Evolutionary conservation across 1,140 invertebrate genomes (phyloP), one percentile per base, ranked within the genome.

Genomic region (Drosophila sp.): DNA sequence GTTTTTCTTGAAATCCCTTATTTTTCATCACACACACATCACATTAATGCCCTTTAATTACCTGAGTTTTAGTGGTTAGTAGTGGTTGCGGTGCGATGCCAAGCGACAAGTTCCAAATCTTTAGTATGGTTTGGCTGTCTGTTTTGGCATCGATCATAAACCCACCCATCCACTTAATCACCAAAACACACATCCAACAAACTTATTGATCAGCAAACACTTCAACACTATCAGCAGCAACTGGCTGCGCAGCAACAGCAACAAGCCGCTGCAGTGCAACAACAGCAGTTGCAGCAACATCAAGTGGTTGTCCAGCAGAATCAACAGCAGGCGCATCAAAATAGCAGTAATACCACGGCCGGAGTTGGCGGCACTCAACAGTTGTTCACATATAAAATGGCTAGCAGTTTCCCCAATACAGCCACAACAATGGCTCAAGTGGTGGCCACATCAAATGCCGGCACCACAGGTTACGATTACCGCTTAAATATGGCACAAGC

Each of bases 351-450:
- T 76, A 94, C 93, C 61, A 93, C 93, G 10, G 93, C 95, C 55
- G 95, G 94, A 35, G 93, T 93, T 56, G 92, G 93, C 55, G 92
- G 93, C 11, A 94, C 94, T 60, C 96, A 96, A 90, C 96, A 96
- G 91, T 93, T 96, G 72, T 96, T 96, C 91, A 95, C 95, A 69
- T 97, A 97, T 93, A 97, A 96, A 94, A 96, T 96, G 96, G 95
- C 96, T 90, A 95, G 95, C 90, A 95, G 95, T 90, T 96, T 96
- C 93, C 95, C 96, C 76, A 96, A 95, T 91, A 94, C 94, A 86
- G 93, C 93, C 72, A 93, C 94, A 66, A 94, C 94, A 74, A 92
- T 91, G 89, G 85, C 91, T 58, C 87, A 93, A 78, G 91, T 93
- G 91, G 93, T 92, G 90, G 70, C 93, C 93, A 90, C 93, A 92